phyloP scores from a whole-genome alignment of 1,140 invertebrate genomes.

The Venturia canescens region DNA sequence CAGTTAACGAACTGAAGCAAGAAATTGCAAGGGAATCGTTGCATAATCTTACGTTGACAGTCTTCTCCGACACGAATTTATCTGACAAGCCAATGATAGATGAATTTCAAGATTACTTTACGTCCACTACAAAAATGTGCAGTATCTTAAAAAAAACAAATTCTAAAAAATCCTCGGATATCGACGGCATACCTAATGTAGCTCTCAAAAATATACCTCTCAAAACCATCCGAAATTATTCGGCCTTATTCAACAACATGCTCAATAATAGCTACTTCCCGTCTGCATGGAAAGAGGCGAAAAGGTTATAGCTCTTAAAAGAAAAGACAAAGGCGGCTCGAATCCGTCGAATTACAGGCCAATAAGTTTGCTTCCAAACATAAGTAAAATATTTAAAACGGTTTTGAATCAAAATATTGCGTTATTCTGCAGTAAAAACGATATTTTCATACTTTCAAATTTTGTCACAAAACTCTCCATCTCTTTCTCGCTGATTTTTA shows the following conservation, averaged over 20 bases:
- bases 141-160: constrained; percentile 48
- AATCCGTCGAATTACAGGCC: constrained; percentile 60
- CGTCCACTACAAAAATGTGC: background rate
- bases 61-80: background rate
- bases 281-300: constrained; percentile 44
- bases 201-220: constrained; percentile 44
- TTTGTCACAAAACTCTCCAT: too few relatives aligned
- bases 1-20: constrained; percentile 9
- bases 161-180: constrained; percentile 46
- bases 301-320: constrained; percentile 49
- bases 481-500: too few relatives aligned
- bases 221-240: constrained; percentile 39
- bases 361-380: constrained; percentile 62
- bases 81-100: background rate
- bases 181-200: constrained; percentile 47
- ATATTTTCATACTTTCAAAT: too few relatives aligned
- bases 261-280: constrained; percentile 52
- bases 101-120: constrained; percentile 26
- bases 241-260: constrained; percentile 49
- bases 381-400: constrained; percentile 63
- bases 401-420: constrained; percentile 42
- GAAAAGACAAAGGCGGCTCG: constrained; percentile 46
- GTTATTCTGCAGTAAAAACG: background rate
- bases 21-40: constrained; percentile 5
- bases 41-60: constrained; percentile 6